These are phyloP conservation scores for Druon quercuslanigerum DNA, from an alignment of 1,140 invertebrate species.

Conservation along the genomic window DNA sequence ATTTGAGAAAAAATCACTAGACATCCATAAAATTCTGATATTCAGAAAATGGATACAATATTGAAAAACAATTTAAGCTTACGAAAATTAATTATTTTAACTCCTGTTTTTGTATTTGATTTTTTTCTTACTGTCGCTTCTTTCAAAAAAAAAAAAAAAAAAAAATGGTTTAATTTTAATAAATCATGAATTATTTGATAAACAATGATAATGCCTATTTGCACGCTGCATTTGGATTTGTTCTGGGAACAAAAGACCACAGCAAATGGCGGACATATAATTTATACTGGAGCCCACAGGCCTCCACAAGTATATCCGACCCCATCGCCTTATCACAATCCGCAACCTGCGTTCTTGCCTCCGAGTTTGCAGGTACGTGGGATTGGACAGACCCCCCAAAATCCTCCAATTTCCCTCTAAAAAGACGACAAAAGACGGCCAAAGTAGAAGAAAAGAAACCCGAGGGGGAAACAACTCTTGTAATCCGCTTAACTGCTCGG, in stretches of 20 bases:
- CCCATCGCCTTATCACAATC: conserved; percentile 73
- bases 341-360: conserved; percentile 75
- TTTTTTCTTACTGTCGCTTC: too few relatives aligned
- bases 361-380: conserved; percentile 71
- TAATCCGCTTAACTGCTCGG: too few relatives aligned
- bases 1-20: too few relatives aligned
- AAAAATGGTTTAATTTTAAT: too few relatives aligned
- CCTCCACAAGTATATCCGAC: conserved; percentile 74
- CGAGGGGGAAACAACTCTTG: too few relatives aligned
- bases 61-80: too few relatives aligned
- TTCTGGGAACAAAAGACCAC: conserved; percentile 63
- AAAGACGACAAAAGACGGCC: not conserved
- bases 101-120: too few relatives aligned
- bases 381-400: not conserved
- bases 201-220: conserved; percentile 56
- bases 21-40: too few relatives aligned
- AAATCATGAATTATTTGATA: conserved; percentile 31
- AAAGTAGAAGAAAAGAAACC: not conserved
- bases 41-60: too few relatives aligned
- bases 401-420: not conserved
- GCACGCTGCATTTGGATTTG: conserved; percentile 70
- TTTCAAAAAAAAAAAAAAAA: too few relatives aligned
- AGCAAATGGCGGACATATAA: conserved; percentile 69
- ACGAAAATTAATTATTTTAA: too few relatives aligned
- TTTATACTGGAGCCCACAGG: conserved; percentile 73